Conservation (phyloP, 2,797 vertebrate species). For the Poeciliopsis presidionis region DNA sequence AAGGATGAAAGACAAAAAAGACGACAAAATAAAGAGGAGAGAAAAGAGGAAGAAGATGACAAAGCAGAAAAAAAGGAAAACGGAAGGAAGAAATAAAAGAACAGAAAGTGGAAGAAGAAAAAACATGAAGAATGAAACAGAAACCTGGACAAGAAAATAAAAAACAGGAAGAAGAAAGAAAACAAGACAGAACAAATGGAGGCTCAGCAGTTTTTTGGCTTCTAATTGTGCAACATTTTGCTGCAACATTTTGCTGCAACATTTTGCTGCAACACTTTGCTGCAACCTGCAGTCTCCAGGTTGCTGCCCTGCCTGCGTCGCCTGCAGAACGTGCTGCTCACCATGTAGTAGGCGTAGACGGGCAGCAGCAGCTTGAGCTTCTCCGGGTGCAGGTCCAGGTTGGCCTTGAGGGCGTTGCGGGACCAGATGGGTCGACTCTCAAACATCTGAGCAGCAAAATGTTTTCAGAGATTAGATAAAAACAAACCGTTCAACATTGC, state of each 20-base stretch:
- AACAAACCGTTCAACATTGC: not conserved
- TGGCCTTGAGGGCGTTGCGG: constrained; percentile 92
- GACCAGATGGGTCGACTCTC: constrained; percentile 93
- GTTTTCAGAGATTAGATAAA: constrained; percentile 56
- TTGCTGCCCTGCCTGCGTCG: too few relatives aligned
- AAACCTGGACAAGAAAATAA: too few relatives aligned
- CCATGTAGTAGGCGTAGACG: constrained; percentile 93
- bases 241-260: too few relatives aligned
- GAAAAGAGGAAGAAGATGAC: too few relatives aligned
- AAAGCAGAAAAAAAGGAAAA: too few relatives aligned
- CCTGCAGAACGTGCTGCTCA: constrained; percentile 61
- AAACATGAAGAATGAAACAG: too few relatives aligned
- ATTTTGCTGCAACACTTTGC: too few relatives aligned
- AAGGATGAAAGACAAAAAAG: too few relatives aligned
- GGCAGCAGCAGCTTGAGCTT: constrained; percentile 95
- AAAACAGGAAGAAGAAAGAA: not conserved
- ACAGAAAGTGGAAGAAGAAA: too few relatives aligned
- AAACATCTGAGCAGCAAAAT: constrained; percentile 83
- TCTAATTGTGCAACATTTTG: not conserved
- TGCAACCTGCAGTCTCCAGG: too few relatives aligned
- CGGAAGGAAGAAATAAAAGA: too few relatives aligned
- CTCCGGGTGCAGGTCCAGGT: constrained; percentile 90
- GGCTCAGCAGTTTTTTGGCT: not conserved
- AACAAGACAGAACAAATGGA: not conserved
- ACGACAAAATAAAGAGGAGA: too few relatives aligned